Evolutionary conservation across 2,888 invertebrate genomes (phyloP).

Genomic region (Ectobius pallidus): DNA sequence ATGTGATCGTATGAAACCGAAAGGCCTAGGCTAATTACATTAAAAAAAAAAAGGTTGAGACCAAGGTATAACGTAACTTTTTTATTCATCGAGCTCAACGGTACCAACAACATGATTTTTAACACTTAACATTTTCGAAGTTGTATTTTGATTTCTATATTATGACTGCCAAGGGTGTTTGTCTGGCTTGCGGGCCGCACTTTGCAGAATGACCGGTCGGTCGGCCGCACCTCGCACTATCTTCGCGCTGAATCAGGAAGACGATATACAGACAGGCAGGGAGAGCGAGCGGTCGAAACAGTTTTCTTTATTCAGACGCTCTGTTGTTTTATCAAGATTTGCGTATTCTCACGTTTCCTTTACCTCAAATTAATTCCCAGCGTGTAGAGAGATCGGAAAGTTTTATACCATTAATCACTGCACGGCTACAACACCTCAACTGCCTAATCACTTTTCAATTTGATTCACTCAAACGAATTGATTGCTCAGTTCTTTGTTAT

Average conservation of each 20-base stretch:
- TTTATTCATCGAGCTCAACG: too few relatives aligned
- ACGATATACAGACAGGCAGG: slow-evolving; percentile 11
- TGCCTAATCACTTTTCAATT: slow-evolving; percentile 20
- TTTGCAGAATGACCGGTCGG: background rate
- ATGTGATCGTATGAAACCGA: too few relatives aligned
- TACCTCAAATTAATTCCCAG: slow-evolving; percentile 41
- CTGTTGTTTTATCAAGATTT: slow-evolving; percentile 54
- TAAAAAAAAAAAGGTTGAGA: too few relatives aligned
- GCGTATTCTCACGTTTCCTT: slow-evolving; percentile 56
- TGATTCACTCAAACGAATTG: too few relatives aligned
- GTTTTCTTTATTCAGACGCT: slow-evolving; percentile 40
- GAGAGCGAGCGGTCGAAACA: slow-evolving; percentile 27
- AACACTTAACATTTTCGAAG: too few relatives aligned
- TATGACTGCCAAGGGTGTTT: too few relatives aligned
- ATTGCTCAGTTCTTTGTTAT: too few relatives aligned
- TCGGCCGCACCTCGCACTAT: slow-evolving; percentile 25
- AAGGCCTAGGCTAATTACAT: too few relatives aligned
- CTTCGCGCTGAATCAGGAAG: slow-evolving; percentile 11
- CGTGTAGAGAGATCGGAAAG: slow-evolving; percentile 36
- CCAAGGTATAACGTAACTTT: too few relatives aligned
- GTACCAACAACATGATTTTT: too few relatives aligned
- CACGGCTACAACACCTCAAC: slow-evolving; percentile 9
- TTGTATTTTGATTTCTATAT: too few relatives aligned
- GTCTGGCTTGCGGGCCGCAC: background rate
- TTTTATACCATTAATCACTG: slow-evolving; percentile 37